These are phyloP conservation scores for Rhynchonema sp. DNA, from an alignment of 2,888 invertebrate species.

Conservation along the genomic window DNA sequence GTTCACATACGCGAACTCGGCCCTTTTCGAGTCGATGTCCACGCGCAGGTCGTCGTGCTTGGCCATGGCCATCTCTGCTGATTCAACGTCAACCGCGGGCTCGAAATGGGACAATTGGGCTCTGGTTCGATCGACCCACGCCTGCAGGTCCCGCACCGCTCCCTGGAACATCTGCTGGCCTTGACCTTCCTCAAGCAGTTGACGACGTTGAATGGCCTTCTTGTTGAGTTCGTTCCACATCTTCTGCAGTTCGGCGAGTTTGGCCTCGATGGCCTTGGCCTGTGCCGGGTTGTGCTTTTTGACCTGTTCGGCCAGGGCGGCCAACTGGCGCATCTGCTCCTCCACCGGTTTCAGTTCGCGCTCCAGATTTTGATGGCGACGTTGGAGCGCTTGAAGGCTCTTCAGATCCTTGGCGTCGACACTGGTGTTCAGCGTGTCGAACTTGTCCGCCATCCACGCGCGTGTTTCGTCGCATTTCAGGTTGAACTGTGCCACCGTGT, in stretches of 20 bases:
- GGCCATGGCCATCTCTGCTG: slow-evolving; percentile 70
- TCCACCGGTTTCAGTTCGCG: slow-evolving; percentile 78
- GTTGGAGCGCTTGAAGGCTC: slow-evolving; percentile 45
- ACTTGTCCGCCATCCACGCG: slow-evolving; percentile 94
- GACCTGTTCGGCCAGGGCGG: slow-evolving; percentile 4
- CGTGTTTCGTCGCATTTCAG: slow-evolving; percentile 85
- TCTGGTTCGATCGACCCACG: slow-evolving; percentile 47
- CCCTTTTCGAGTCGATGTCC: slow-evolving; percentile 31
- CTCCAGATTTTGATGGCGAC: slow-evolving; percentile 45
- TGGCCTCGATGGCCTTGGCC: slow-evolving; percentile 56
- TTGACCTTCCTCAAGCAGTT: slow-evolving; percentile 72
- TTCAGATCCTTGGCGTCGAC: slow-evolving; percentile 28
- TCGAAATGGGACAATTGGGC: slow-evolving; percentile 1
- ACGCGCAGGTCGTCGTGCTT: slow-evolving; percentile 72
- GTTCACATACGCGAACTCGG: slow-evolving; percentile 51
- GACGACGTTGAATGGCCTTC: slow-evolving; percentile 61
- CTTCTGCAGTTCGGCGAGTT: slow-evolving; percentile 62
- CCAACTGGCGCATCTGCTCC: slow-evolving; percentile 59
- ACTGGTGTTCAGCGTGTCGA: slow-evolving; percentile 55
- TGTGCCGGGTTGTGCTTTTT: slow-evolving; percentile 69
- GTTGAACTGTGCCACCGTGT: slow-evolving; percentile 79
- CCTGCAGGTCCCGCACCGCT: background rate
- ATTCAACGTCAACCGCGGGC: slow-evolving; percentile 45
- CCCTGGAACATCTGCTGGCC: slow-evolving; percentile 73
- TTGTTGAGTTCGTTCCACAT: slow-evolving; percentile 63